These are phyloP conservation scores for Leptosomus discolor DNA, from an alignment of 2,113 vertebrate species.

Conservation along the genomic window DNA sequence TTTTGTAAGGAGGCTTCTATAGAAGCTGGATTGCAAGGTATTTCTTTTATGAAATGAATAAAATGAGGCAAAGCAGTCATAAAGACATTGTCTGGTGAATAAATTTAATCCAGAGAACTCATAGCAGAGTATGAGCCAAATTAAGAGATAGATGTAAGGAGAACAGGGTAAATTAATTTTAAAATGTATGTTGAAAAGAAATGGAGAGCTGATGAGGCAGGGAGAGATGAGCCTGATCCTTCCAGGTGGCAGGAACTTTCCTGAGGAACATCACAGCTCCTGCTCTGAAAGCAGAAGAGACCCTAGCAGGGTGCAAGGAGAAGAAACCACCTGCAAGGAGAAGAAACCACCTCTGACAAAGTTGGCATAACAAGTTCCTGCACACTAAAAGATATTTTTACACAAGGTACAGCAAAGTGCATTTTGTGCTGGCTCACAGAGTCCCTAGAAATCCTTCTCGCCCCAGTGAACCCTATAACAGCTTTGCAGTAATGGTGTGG, in stretches of 20 bases:
- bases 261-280: background rate
- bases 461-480: background rate
- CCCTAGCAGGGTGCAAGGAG: background rate
- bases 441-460: background rate
- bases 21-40: background rate
- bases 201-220: background rate
- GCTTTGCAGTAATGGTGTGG: background rate
- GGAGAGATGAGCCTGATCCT: background rate
- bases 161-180: background rate
- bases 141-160: background rate
- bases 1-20: background rate
- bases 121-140: background rate
- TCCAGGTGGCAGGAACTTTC: background rate
- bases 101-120: background rate
- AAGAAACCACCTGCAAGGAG: background rate
- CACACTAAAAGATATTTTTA: background rate
- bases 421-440: background rate
- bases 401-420: background rate
- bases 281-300: background rate
- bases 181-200: background rate
- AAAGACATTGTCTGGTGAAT: constrained; percentile 27
- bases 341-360: background rate
- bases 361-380: background rate
- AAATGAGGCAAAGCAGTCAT: constrained; percentile 15
- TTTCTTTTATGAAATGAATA: background rate